Evolutionary conservation across 1,140 invertebrate species (phyloP).

Genomic region (Drosophila lacteicornis): DNA sequence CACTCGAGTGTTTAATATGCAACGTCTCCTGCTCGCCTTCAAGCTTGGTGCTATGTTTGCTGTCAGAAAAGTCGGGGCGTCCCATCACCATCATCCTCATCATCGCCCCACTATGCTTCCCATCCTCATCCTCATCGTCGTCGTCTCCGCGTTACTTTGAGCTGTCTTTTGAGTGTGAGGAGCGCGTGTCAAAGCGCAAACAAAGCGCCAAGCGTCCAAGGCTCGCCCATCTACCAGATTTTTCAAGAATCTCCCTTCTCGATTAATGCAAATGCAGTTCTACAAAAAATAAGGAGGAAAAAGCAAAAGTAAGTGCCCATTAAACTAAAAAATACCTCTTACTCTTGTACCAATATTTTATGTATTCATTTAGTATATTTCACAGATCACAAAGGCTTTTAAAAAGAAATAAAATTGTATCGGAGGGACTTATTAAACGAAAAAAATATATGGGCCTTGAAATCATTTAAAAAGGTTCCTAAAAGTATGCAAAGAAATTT

Average conservation of each 20-base stretch:
- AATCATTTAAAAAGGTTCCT: too few species aligned
- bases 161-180: conserved; percentile 65
- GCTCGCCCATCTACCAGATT: conserved; percentile 10
- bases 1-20: conserved; percentile 73
- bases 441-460: too few species aligned
- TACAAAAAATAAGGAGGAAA: conserved; percentile 11
- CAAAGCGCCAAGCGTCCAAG: conserved; percentile 47
- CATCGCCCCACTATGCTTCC: conserved; percentile 1
- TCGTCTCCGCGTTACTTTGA: conserved; percentile 52
- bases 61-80: conserved; percentile 40
- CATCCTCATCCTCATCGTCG: conserved; percentile 17
- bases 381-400: too few species aligned
- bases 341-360: too few species aligned
- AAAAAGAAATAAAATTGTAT: background rate
- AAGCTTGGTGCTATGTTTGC: conserved; percentile 33
- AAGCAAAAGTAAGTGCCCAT: accelerated
- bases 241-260: conserved; percentile 2
- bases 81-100: conserved; percentile 20
- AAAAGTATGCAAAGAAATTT: too few species aligned
- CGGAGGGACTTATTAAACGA: too few species aligned
- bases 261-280: conserved; percentile 62
- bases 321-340: background rate
- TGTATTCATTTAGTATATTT: too few species aligned
- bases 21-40: conserved; percentile 26
- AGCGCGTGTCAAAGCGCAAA: conserved; percentile 70